Evolutionary conservation across 2,797 vertebrate genomes (phyloP).

Genomic region (Alauda arvensis): DNA sequence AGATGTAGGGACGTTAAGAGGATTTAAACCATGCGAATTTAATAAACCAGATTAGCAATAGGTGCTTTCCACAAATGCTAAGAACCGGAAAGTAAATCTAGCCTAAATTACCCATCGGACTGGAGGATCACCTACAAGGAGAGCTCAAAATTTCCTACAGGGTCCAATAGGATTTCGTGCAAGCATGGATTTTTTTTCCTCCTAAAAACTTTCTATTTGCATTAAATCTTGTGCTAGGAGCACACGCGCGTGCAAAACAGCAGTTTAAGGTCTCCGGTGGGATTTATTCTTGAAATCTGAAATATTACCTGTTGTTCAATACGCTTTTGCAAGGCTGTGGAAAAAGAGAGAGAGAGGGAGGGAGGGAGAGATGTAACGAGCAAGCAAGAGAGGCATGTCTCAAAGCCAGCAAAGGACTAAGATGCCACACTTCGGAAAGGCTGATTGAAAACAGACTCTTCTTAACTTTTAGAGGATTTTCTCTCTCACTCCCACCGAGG

Average conservation of each 20-base stretch:
- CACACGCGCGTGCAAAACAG: constrained; percentile 16
- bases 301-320: constrained; percentile 69
- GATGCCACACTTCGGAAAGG: constrained; percentile 65
- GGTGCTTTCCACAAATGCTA: constrained; percentile 71
- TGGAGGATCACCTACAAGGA: not conserved
- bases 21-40: constrained; percentile 80
- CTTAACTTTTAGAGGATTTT: constrained; percentile 68
- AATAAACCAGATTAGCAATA: constrained; percentile 76
- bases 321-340: constrained; percentile 26
- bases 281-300: constrained; percentile 51
- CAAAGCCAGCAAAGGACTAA: constrained; percentile 50
- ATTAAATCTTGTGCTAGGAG: not conserved
- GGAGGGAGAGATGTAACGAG: not conserved
- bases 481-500: constrained; percentile 43
- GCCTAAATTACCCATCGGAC: constrained; percentile 17
- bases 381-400: constrained; percentile 39
- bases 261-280: not conserved
- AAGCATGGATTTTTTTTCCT: not conserved
- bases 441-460: constrained; percentile 74
- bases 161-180: not conserved
- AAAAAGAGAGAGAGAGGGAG: constrained; percentile 11
- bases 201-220: not conserved
- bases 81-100: constrained; percentile 46
- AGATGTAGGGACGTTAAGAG: constrained; percentile 82
- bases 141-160: not conserved